Percentiles rank a stretch among this genome's conserved stretches.
Evolutionary conservation across 2,888 invertebrate genomes (phyloP).

Genomic region (Tetropium fuscum): DNA sequence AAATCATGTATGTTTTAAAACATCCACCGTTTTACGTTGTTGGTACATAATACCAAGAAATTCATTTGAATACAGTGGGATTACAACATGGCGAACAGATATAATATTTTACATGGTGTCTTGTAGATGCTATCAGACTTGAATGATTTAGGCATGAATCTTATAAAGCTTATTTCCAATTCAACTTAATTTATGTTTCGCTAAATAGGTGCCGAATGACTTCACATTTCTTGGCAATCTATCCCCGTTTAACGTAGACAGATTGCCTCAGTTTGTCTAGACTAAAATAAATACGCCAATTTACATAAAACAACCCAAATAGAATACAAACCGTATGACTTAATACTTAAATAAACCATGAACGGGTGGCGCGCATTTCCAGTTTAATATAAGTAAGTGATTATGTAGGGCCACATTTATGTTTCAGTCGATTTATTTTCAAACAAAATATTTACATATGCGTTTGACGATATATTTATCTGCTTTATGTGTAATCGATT

Average conservation of each 20-base stretch:
- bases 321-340: constrained; percentile 10
- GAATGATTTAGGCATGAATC: constrained; percentile 31
- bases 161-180: constrained; percentile 29
- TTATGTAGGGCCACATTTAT: constrained; percentile 6
- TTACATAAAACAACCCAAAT: constrained; percentile 28
- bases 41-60: constrained; percentile 6
- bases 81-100: constrained; percentile 25
- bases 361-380: constrained; percentile 1
- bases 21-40: constrained; percentile 4
- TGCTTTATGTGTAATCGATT: too few species aligned
- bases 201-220: constrained; percentile 41
- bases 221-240: constrained; percentile 40
- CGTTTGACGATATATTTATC: constrained; percentile 3
- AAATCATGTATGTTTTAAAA: constrained; percentile 9
- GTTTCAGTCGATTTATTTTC: constrained; percentile 14
- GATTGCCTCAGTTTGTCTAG: constrained; percentile 40
- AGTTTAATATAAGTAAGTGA: constrained; percentile 17
- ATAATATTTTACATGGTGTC: constrained; percentile 32
- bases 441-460: constrained; percentile 10
- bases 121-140: constrained; percentile 31
- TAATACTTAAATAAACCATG: constrained; percentile 18
- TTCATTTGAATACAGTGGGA: constrained; percentile 27
- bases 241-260: constrained; percentile 42
- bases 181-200: constrained; percentile 32
- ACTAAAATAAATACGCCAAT: constrained; percentile 40